Conservation (phyloP, 2,888 invertebrate species). For the Carterocephalus palaemon region DNA sequence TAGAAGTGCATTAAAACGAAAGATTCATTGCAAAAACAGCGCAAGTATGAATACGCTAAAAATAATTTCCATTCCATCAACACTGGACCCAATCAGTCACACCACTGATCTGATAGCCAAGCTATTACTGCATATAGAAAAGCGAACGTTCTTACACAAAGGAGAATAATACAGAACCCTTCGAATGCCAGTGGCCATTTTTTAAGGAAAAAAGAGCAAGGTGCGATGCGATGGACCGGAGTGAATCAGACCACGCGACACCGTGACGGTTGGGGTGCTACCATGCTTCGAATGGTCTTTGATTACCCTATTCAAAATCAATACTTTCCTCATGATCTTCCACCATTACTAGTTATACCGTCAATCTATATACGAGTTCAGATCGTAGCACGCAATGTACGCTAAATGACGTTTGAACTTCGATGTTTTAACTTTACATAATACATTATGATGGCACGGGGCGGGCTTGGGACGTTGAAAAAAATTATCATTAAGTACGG, state of each 20-base stretch:
- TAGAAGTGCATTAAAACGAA: too few relatives aligned
- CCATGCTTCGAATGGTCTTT: constrained; percentile 42
- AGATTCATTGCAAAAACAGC: too few relatives aligned
- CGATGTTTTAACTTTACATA: constrained; percentile 7
- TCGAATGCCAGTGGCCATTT: constrained; percentile 31
- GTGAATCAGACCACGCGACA: constrained; percentile 70
- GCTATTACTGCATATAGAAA: constrained; percentile 12
- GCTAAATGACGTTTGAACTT: not conserved
- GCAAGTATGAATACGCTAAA: not conserved
- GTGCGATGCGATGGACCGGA: constrained; percentile 64
- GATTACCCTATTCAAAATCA: constrained; percentile 27
- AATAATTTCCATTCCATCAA: constrained; percentile 14
- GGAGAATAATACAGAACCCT: constrained; percentile 40
- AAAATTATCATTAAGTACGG: constrained; percentile 38
- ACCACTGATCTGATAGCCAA: constrained; percentile 17
- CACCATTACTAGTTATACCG: constrained; percentile 24
- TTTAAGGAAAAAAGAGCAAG: constrained; percentile 54
- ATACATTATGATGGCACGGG: constrained; percentile 18
- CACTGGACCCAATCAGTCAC: constrained; percentile 11
- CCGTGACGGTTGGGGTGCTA: constrained; percentile 65
- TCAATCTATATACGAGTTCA: not conserved
- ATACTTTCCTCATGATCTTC: not conserved
- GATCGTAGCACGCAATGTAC: constrained; percentile 27
- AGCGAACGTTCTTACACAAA: constrained; percentile 5
- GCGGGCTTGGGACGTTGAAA: constrained; percentile 28